phyloP scores from a whole-genome alignment of 2,888 invertebrate species.

The Vannuccia rotundouncinata region DNA sequence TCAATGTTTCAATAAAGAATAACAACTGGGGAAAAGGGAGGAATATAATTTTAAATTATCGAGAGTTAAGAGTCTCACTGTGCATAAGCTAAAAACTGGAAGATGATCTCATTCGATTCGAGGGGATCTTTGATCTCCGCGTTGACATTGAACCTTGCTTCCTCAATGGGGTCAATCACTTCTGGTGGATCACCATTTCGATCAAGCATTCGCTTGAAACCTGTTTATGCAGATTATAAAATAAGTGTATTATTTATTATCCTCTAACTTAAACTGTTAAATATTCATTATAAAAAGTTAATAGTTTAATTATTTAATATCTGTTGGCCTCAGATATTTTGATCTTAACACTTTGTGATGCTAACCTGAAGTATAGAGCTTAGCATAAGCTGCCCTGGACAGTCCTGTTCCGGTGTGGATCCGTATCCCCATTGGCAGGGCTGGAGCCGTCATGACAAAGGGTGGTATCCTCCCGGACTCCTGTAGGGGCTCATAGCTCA shows the following conservation, averaged over 20 bases:
- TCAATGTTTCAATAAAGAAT: not conserved
- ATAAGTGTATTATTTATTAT: too few relatives aligned
- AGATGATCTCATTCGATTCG: constrained; percentile 56
- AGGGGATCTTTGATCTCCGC: constrained; percentile 51
- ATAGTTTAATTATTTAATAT: too few relatives aligned
- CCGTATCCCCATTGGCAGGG: constrained; percentile 27
- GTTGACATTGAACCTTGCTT: constrained; percentile 38
- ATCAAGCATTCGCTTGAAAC: constrained; percentile 53
- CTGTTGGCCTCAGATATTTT: too few relatives aligned
- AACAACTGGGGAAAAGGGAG: not conserved
- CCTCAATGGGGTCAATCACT: constrained; percentile 53
- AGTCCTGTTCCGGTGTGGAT: constrained; percentile 46
- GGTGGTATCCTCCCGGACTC: not conserved
- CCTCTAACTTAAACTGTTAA: too few relatives aligned
- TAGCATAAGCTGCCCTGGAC: constrained; percentile 54
- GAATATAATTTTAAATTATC: not conserved
- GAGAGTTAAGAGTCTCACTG: constrained; percentile 50
- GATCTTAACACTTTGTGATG: too few relatives aligned
- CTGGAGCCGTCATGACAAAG: not conserved
- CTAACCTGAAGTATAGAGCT: constrained; percentile 50
- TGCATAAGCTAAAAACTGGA: constrained; percentile 59
- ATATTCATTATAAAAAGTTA: too few relatives aligned
- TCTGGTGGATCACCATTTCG: constrained; percentile 55
- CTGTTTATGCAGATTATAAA: too few relatives aligned
- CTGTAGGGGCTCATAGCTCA: not conserved